A percentile compares a stretch with the other conserved stretches of the same genome.
Evolutionary conservation across 2,888 invertebrate species (phyloP).

Genomic region (Nematopogon swammerdamellus): DNA sequence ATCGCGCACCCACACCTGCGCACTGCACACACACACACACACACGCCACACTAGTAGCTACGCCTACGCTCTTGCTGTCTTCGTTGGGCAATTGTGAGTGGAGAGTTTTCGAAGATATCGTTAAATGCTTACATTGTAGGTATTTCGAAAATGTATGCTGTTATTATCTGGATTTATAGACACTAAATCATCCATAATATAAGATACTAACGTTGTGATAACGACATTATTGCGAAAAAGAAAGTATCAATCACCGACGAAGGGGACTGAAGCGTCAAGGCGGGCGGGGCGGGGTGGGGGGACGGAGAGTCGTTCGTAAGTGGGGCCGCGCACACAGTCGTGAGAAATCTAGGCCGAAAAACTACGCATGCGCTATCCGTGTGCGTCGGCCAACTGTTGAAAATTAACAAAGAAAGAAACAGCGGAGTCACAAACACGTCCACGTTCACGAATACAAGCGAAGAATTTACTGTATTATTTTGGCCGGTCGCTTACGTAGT

Average conservation of each 20-base stretch:
- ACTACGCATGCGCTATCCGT: neutral
- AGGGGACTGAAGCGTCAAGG: too few species aligned
- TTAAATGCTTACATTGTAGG: too few species aligned
- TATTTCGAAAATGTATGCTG: too few species aligned
- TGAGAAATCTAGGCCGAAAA: neutral
- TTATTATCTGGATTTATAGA: too few species aligned
- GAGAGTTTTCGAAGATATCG: too few species aligned
- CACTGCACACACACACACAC: neutral
- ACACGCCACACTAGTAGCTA: neutral
- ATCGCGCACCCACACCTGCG: neutral
- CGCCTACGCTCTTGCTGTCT: neutral
- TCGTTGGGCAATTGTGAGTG: neutral
- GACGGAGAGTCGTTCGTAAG: too few species aligned
- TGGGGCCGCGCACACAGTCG: neutral
- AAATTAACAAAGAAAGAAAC: neutral
- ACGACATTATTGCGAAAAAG: too few species aligned
- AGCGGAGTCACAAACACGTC: neutral
- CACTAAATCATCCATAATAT: too few species aligned
- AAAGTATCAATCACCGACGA: too few species aligned
- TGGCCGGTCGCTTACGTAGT: neutral
- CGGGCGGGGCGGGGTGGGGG: too few species aligned
- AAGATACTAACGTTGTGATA: too few species aligned
- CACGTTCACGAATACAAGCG: neutral
- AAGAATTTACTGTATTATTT: neutral
- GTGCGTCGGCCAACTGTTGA: neutral